Conservation (phyloP, 2,888 invertebrate species). For the Lycocerus yunnanus region DNA sequence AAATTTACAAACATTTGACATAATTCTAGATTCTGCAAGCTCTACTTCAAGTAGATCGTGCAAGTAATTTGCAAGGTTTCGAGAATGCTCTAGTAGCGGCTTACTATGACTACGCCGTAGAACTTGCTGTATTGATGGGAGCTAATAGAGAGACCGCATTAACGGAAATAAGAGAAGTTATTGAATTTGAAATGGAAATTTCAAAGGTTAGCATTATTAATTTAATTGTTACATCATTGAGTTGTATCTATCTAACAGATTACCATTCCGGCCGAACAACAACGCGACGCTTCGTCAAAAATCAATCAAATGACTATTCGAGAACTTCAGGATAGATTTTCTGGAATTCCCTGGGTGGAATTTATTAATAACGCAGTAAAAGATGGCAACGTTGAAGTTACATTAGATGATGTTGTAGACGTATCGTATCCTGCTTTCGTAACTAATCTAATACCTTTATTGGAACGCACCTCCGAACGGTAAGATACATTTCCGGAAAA, state of each 20-base stretch:
- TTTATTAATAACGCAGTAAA: slow-evolving; percentile 56
- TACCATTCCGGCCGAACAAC: slow-evolving; percentile 24
- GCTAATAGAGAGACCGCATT: slow-evolving; percentile 33
- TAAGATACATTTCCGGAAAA: too few relatives aligned
- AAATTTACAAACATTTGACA: not conserved
- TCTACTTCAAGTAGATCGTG: slow-evolving; percentile 79
- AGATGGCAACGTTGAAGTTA: slow-evolving; percentile 40
- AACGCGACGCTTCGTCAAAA: not conserved
- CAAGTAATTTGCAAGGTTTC: slow-evolving; percentile 66
- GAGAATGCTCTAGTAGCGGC: not conserved
- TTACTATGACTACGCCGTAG: slow-evolving; percentile 39
- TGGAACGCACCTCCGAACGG: not conserved
- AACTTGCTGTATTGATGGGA: slow-evolving; percentile 39
- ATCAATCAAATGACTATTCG: slow-evolving; percentile 57
- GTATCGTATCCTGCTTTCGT: slow-evolving; percentile 57
- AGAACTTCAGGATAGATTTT: slow-evolving; percentile 55
- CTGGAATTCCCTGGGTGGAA: slow-evolving; percentile 53
- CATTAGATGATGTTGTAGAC: slow-evolving; percentile 54
- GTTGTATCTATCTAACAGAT: not conserved
- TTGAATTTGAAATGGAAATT: slow-evolving; percentile 37
- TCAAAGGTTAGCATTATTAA: slow-evolving; percentile 21
- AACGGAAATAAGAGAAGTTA: slow-evolving; percentile 35
- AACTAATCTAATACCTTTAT: slow-evolving; percentile 28
- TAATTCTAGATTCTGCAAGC: slow-evolving; percentile 53
- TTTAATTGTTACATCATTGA: not conserved